Conservation (phyloP, 1,140 invertebrate species). For the Calycopis cecrops region DNA sequence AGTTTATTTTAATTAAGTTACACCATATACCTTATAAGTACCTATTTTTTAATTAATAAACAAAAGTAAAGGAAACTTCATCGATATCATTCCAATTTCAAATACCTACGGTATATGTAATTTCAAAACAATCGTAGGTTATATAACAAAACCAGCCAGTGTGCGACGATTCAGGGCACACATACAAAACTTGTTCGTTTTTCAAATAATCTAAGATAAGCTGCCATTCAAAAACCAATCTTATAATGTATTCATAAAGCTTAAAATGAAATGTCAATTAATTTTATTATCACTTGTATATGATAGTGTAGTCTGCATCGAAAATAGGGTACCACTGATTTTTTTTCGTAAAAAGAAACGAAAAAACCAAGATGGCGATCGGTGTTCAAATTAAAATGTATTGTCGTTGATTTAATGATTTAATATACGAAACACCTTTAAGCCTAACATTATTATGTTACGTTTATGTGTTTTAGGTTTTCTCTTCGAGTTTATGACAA, state of each 20-base stretch:
- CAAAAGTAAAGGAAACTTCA: no score
- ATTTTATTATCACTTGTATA: slow-evolving; percentile 26
- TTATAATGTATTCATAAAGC: slow-evolving; percentile 10
- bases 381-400: slow-evolving; percentile 13
- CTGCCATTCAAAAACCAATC: slow-evolving; percentile 20
- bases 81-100: no score
- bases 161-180: slow-evolving; percentile 29
- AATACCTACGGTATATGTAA: no score
- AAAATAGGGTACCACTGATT: slow-evolving; percentile 33
- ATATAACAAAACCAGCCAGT: slow-evolving; percentile 23
- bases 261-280: slow-evolving; percentile 10
- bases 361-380: slow-evolving; percentile 19
- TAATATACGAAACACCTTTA: not conserved
- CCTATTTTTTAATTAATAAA: no score
- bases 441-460: no score
- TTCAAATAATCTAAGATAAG: slow-evolving; percentile 33
- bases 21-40: no score
- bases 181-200: slow-evolving; percentile 27
- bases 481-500: no score
- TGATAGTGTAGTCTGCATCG: slow-evolving; percentile 17
- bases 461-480: no score
- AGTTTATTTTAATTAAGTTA: no score
- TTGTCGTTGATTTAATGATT: slow-evolving; percentile 13
- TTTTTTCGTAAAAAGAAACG: slow-evolving; percentile 28
- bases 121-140: not conserved